phyloP scores from a whole-genome alignment of 2,888 invertebrate genomes.

The Carcina quercana region DNA sequence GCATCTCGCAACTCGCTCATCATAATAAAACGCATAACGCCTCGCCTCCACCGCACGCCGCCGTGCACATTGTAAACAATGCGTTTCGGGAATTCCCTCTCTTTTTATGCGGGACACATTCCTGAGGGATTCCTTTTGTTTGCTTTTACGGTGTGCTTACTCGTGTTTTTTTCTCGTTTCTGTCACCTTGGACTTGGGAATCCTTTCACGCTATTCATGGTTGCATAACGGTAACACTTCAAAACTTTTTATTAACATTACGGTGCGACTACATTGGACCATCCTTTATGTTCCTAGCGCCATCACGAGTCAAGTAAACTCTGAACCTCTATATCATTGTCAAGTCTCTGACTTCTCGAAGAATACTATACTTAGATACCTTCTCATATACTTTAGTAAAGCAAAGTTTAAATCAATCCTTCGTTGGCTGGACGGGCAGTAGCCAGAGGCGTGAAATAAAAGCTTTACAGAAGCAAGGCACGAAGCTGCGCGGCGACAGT shows the following conservation, averaged over 20 bases:
- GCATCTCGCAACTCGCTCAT: conserved; percentile 39
- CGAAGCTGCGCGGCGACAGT: conserved; percentile 58
- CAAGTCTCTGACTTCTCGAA: no score
- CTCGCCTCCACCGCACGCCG: conserved; percentile 39
- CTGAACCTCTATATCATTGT: no score
- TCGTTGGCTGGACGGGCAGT: conserved; percentile 12
- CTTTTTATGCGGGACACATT: conserved; percentile 66
- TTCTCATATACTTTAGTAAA: no score
- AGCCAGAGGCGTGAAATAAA: conserved; percentile 63
- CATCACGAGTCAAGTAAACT: no score
- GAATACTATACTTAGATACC: no score
- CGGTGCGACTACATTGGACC: no score
- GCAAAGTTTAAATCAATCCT: conserved; percentile 29
- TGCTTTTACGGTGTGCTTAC: conserved; percentile 47
- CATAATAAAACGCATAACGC: conserved; percentile 54
- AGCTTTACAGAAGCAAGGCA: conserved; percentile 55
- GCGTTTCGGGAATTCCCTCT: conserved; percentile 68
- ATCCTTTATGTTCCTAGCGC: no score
- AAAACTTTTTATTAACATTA: no score
- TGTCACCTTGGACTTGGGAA: conserved; percentile 35
- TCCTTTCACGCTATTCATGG: conserved; percentile 42
- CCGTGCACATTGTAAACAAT: conserved; percentile 60
- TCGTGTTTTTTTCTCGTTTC: conserved; percentile 43
- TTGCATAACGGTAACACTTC: conserved; percentile 53
- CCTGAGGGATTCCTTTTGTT: conserved; percentile 73